phyloP scores from a whole-genome alignment of 2,888 invertebrate genomes.

The Metallyticus violacea region DNA sequence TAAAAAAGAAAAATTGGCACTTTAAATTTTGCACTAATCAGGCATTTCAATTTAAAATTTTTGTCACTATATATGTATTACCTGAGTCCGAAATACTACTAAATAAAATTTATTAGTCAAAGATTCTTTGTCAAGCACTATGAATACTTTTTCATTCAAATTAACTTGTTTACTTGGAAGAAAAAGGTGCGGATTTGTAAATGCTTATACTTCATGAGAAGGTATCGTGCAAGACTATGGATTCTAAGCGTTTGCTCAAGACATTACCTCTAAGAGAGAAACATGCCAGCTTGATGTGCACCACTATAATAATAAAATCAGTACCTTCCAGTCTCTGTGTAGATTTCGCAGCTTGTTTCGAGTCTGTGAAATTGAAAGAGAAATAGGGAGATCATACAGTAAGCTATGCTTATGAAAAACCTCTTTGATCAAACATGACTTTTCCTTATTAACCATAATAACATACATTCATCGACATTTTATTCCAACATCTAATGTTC shows the following conservation, averaged over 20 bases:
- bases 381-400: not conserved
- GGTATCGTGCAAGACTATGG: not conserved
- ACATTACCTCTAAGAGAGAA: not conserved
- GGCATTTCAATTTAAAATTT: too few relatives aligned
- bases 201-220: not conserved
- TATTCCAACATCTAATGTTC: too few relatives aligned
- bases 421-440: too few relatives aligned
- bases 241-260: not conserved
- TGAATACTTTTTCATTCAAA: too few relatives aligned
- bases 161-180: not conserved
- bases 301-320: not conserved
- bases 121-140: too few relatives aligned
- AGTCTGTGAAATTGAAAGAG: not conserved
- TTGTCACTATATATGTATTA: too few relatives aligned
- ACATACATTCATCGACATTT: too few relatives aligned
- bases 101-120: too few relatives aligned
- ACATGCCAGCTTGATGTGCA: not conserved
- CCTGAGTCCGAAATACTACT: too few relatives aligned
- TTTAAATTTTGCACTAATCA: too few relatives aligned
- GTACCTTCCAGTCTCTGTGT: not conserved
- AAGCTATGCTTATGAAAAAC: not conserved
- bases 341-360: not conserved
- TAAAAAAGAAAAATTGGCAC: too few relatives aligned
- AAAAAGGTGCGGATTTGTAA: not conserved
- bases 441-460: too few relatives aligned